phyloP scores from a whole-genome alignment of 2,888 invertebrate genomes.

The Bombylius discolor region DNA sequence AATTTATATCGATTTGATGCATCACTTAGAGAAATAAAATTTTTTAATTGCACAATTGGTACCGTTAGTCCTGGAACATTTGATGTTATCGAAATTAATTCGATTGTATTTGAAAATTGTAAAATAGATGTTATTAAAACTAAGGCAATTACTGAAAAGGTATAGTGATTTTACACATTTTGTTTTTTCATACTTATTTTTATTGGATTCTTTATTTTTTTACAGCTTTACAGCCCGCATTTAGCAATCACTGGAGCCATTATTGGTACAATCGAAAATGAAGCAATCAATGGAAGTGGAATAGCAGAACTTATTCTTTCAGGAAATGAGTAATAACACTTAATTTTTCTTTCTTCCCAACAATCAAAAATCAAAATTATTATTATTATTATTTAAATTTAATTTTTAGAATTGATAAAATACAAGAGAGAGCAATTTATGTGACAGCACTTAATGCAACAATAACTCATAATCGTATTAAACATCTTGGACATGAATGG shows the following conservation, averaged over 20 bases:
- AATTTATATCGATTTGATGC: constrained; percentile 27
- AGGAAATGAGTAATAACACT: constrained; percentile 24
- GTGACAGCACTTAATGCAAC: constrained; percentile 25
- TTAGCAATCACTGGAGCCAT: constrained; percentile 28
- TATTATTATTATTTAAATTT: not conserved
- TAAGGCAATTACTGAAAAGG: constrained; percentile 30
- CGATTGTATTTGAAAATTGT: constrained; percentile 28
- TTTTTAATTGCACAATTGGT: constrained; percentile 27
- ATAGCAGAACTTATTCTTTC: constrained; percentile 27
- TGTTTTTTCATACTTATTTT: not conserved
- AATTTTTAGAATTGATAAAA: constrained; percentile 25
- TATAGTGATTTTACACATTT: constrained; percentile 11
- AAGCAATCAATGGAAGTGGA: constrained; percentile 33
- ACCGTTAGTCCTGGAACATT: constrained; percentile 27
- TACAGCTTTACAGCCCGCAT: constrained; percentile 24
- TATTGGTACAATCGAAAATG: constrained; percentile 30
- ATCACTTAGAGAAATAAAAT: constrained; percentile 27
- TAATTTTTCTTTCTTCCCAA: not conserved
- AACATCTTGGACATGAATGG: constrained; percentile 26
- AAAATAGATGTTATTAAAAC: constrained; percentile 27
- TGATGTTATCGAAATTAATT: constrained; percentile 30
- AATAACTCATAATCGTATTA: constrained; percentile 27
- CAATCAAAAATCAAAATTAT: not conserved
- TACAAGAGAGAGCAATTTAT: constrained; percentile 28
- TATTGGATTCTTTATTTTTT: not conserved